Percentiles rank a stretch among this genome's conserved stretches.
phyloP scores from a whole-genome alignment of 1,140 invertebrate species.

The Campoletis sonorensis region DNA sequence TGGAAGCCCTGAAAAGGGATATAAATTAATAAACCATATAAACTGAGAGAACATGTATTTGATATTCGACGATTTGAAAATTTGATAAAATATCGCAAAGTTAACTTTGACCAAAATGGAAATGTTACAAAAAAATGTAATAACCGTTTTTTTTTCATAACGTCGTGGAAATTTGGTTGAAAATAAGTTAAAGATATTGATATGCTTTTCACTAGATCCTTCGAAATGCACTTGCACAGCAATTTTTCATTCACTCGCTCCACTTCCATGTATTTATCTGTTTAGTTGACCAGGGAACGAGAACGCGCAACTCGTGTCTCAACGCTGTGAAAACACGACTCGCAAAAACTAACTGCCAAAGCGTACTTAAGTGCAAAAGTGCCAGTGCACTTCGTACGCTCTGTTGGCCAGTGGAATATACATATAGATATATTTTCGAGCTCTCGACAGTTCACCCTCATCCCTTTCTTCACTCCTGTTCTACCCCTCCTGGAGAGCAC shows the following conservation, averaged over 20 bases:
- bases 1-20: too few species aligned
- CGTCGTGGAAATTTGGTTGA: too few species aligned
- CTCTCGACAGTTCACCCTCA: conserved; percentile 5
- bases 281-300: neutral
- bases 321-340: neutral
- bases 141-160: too few species aligned
- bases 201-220: too few species aligned
- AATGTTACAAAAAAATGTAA: too few species aligned
- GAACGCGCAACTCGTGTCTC: neutral
- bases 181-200: too few species aligned
- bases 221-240: neutral
- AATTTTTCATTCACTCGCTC: neutral
- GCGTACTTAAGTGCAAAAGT: conserved; percentile 2
- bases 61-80: too few species aligned
- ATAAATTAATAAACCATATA: too few species aligned
- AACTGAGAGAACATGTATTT: too few species aligned
- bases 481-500: neutral
- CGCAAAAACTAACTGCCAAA: neutral
- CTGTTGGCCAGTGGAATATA: neutral
- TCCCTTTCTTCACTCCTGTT: conserved; percentile 1
- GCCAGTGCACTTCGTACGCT: neutral
- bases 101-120: too few species aligned
- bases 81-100: too few species aligned
- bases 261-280: neutral
- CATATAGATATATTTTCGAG: neutral